These are phyloP conservation scores for Acleris emargana DNA, from an alignment of 2,888 invertebrate species.

Conservation along the genomic window DNA sequence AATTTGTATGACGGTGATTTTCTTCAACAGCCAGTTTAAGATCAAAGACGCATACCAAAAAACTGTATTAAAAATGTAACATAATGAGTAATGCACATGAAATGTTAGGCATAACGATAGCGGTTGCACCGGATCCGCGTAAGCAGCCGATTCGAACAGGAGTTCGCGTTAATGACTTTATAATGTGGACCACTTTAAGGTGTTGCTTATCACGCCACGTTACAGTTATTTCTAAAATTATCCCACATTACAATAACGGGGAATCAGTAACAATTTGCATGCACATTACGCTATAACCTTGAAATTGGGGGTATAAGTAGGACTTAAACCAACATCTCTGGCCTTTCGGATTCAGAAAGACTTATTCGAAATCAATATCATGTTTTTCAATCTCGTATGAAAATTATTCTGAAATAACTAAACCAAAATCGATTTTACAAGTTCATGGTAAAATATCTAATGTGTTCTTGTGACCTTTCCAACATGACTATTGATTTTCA, in stretches of 20 bases:
- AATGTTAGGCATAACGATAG: conserved; percentile 43
- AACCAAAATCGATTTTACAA: background rate
- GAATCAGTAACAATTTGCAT: too few species aligned
- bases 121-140: conserved; percentile 27
- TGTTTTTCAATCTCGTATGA: too few species aligned
- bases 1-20: background rate
- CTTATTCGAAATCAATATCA: too few species aligned
- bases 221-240: conserved; percentile 17
- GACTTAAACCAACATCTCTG: too few species aligned
- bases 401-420: background rate
- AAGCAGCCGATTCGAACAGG: conserved; percentile 45
- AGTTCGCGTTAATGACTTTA: conserved; percentile 36
- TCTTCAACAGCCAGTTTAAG: background rate
- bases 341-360: too few species aligned
- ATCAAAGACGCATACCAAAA: background rate
- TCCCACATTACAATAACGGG: background rate
- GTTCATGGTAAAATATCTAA: background rate
- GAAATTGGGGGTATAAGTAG: too few species aligned
- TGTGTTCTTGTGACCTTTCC: background rate
- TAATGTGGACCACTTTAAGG: conserved; percentile 30
- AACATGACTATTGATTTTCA: conserved; percentile 12
- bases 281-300: too few species aligned
- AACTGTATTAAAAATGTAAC: background rate
- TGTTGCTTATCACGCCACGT: conserved; percentile 16
- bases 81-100: conserved; percentile 26